Conservation (phyloP, 2,113 vertebrate species). For the Pongo abelii region DNA sequence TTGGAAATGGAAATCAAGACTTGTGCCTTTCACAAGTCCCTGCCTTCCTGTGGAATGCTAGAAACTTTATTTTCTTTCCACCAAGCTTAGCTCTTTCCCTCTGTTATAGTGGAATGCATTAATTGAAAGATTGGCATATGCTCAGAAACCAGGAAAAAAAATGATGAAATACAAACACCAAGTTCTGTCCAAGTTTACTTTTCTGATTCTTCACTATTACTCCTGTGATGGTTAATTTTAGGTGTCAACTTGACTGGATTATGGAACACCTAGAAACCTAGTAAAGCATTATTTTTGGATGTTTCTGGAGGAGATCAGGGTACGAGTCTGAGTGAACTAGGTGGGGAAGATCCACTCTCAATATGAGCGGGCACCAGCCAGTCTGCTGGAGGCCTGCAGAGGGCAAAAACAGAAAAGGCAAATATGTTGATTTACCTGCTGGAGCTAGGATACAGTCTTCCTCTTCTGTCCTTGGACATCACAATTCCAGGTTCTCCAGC, state of each 20-base stretch:
- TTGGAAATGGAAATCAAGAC: constrained; percentile 26
- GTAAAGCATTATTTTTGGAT: not conserved
- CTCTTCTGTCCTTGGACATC: not conserved
- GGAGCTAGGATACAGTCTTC: not conserved
- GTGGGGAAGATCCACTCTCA: not conserved
- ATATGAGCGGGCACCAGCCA: not conserved
- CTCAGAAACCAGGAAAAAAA: not conserved
- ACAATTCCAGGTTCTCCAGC: not conserved
- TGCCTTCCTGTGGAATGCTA: not conserved
- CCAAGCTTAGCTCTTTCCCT: not conserved
- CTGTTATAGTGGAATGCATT: not conserved
- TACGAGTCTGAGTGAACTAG: not conserved
- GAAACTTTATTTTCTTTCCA: constrained; percentile 12
- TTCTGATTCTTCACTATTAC: not conserved
- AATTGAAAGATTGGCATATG: constrained; percentile 10
- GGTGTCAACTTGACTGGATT: not conserved
- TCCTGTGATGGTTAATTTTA: not conserved
- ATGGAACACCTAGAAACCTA: not conserved
- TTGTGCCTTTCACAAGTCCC: not conserved
- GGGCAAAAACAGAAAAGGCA: not conserved
- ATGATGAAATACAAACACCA: not conserved
- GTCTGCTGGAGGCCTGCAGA: not conserved
- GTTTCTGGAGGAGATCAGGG: not conserved
- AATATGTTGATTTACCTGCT: not conserved
- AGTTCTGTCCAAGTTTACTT: not conserved